phyloP scores from a whole-genome alignment of 2,888 invertebrate species.

The Meteorus cinctellus region DNA sequence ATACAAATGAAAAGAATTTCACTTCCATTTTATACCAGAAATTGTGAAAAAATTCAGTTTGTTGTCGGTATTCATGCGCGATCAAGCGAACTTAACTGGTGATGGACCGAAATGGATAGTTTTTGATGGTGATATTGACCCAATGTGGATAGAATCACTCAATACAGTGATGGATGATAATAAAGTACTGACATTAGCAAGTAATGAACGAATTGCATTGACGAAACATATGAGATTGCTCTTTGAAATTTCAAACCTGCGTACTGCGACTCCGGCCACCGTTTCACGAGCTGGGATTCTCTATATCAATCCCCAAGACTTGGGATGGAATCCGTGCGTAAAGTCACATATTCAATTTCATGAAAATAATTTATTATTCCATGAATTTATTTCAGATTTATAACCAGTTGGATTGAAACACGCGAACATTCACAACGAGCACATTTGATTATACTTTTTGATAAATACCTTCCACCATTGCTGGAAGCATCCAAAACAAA shows the following conservation, averaged over 20 bases:
- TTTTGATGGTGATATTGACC: conserved; percentile 96
- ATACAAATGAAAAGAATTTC: not conserved
- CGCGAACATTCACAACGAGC: conserved; percentile 84
- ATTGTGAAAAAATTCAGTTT: conserved; percentile 78
- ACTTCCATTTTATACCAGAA: not conserved
- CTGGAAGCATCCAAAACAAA: conserved; percentile 83
- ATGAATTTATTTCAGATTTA: conserved; percentile 77
- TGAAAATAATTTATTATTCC: not conserved
- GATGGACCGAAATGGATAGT: conserved; percentile 96
- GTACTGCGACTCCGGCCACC: conserved; percentile 95
- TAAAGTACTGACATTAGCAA: conserved; percentile 92
- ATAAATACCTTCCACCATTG: conserved; percentile 92
- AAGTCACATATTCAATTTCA: conserved; percentile 9
- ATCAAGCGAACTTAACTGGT: conserved; percentile 91
- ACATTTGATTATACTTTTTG: conserved; percentile 89
- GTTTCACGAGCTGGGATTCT: conserved; percentile 96
- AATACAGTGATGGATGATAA: conserved; percentile 99
- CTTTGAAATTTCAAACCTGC: conserved; percentile 93
- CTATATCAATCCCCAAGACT: conserved; percentile 94
- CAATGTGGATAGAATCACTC: conserved; percentile 98
- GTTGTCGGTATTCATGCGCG: conserved; percentile 94
- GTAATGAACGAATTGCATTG: conserved; percentile 94
- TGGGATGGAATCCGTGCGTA: conserved; percentile 94
- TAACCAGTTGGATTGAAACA: conserved; percentile 91
- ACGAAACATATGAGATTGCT: conserved; percentile 91